Conservation (phyloP, 2,113 vertebrate species). For the Gorilla gorilla region DNA sequence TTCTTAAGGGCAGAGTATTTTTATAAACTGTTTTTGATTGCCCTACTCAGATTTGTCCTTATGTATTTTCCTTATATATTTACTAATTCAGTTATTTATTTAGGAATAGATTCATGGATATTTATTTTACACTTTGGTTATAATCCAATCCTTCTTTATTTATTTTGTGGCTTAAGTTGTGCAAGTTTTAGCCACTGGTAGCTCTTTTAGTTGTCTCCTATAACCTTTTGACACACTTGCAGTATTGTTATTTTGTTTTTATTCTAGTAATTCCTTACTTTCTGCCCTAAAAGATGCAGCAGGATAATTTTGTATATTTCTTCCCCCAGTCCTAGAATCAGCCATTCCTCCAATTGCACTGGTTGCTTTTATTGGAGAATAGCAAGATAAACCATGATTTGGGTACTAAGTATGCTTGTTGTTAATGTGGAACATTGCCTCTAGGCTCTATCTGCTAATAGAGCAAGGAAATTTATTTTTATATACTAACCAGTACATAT, state of each 20-base stretch:
- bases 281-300: not conserved
- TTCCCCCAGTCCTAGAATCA: not conserved
- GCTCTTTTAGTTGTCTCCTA: fast-evolving
- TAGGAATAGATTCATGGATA: not conserved
- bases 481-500: not conserved
- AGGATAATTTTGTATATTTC: not conserved
- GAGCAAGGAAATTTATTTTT: too few relatives aligned
- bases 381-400: not conserved
- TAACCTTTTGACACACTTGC: not conserved
- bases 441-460: not conserved
- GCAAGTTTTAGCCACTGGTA: not conserved
- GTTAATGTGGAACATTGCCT: not conserved
- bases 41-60: not conserved
- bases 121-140: not conserved
- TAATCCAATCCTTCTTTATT: not conserved
- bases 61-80: not conserved
- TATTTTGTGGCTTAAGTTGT: not conserved
- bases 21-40: not conserved
- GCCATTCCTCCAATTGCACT: not conserved
- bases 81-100: not conserved
- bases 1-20: not conserved
- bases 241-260: not conserved
- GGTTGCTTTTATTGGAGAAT: not conserved
- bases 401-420: not conserved
- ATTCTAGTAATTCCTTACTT: not conserved